phyloP scores from a whole-genome alignment of 2,888 invertebrate species.

The Luffia ferchaultella region DNA sequence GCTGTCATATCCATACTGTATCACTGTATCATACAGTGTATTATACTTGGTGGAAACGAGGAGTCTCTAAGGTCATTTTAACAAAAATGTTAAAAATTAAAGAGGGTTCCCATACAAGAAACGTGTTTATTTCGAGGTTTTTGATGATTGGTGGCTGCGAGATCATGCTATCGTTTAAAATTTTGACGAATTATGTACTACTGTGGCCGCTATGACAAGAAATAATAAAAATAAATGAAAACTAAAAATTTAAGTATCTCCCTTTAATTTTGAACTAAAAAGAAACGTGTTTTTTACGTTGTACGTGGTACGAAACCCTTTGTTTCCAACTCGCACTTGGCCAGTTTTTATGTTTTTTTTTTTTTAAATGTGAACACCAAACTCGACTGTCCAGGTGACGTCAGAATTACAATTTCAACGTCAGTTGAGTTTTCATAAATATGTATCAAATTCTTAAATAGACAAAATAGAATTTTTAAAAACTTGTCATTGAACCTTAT shows the following conservation, averaged over 20 bases:
- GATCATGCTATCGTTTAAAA: neutral
- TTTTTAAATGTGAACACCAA: no score
- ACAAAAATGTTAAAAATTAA: neutral
- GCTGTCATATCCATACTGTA: no score
- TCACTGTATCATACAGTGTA: no score
- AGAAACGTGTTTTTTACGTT: neutral
- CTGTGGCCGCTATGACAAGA: neutral
- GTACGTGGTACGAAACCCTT: neutral
- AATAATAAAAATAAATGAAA: neutral
- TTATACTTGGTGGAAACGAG: no score
- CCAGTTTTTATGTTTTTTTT: neutral
- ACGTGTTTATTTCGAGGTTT: neutral
- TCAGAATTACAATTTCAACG: no score
- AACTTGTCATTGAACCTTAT: no score
- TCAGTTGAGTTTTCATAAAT: no score
- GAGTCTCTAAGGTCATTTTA: neutral
- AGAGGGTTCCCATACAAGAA: neutral
- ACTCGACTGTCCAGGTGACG: no score
- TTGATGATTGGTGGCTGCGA: neutral
- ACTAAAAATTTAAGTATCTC: neutral
- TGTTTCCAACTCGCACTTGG: neutral
- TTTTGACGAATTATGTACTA: neutral
- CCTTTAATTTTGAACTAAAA: neutral
- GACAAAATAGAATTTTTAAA: no score
- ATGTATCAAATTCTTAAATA: no score